Evolutionary conservation across 2,888 invertebrate species (phyloP), one percentile per base, ranked within the genome.

Genomic region (Anthrax anthrax): DNA sequence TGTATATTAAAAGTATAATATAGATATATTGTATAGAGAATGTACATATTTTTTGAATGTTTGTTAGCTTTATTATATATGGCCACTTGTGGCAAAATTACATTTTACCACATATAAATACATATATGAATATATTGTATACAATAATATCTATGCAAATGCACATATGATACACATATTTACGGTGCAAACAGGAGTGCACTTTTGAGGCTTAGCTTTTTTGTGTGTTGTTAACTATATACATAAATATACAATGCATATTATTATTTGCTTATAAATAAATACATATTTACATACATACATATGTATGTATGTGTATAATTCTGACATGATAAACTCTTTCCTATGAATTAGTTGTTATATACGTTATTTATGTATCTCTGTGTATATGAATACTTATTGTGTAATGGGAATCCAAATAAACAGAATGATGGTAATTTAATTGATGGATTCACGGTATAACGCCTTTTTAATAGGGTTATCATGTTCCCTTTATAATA

Each of bases 391-490:
- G 13, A 32, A 32, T 32, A 12, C 13, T n/a, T n/a, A n/a, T n/a
- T n/a, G n/a, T 12, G 37, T 39, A 29, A 38, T 38, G 44, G 42
- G 44, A 38, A 13, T 34, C 39, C 40, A 40, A 45, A 45, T 45
- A 45, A 45, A 45, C 45, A 16, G 37, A 18, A 46, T 50, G 51
- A 51, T 53, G 54, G 53, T 55, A 54, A 54, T 54, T 53, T 55
- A 55, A 55, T 55, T 55, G 55, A 54, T 54, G 55, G 51, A 54
- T 54, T 55, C 51, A 55, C 54, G 55, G 50, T 53, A 51, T 54
- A 55, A 55, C 55, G 52, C 55, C 55, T 55, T 55, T 55, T 55
- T 54, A 54, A 55, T 55, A 51, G 55, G 55, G 55, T 54, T 55
- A 54, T 54, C 53, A 54, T 48, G 36, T 42, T 39, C 37, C 37